These are phyloP conservation scores for Nesogale talazaci DNA, from an alignment of 2,113 vertebrate species.

Conservation along the genomic window DNA sequence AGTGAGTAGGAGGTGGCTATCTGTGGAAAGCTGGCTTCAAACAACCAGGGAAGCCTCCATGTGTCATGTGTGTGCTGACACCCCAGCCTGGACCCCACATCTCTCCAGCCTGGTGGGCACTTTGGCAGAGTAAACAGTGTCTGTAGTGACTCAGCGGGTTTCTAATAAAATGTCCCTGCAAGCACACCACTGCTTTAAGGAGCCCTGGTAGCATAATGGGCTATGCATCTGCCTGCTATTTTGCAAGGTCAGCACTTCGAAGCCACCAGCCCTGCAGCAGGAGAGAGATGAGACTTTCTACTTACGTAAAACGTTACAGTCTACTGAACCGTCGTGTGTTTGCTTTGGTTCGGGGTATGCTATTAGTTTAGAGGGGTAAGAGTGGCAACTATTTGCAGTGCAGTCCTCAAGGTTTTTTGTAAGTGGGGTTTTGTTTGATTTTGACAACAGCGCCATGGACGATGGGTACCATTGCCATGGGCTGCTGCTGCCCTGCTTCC, in stretches of 20 bases:
- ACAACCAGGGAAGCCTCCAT: not conserved
- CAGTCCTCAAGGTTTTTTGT: not conserved
- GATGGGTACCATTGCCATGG: not conserved
- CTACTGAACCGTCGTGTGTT: no score
- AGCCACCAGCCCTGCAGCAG: no score
- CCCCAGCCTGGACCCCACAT: not conserved
- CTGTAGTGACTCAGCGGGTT: not conserved
- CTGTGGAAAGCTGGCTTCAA: slow-evolving; percentile 9
- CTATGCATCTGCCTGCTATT: no score
- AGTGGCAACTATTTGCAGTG: slow-evolving; percentile 9
- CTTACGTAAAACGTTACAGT: no score
- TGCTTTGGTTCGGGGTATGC: no score
- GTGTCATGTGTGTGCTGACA: not conserved
- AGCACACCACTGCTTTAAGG: not conserved
- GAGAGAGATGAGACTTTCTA: no score
- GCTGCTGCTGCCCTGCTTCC: not conserved
- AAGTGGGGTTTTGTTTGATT: not conserved
- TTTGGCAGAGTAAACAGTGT: slow-evolving; percentile 9
- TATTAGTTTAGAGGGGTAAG: not conserved
- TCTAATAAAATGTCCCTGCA: not conserved
- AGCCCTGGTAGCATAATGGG: no score
- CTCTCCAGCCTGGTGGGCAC: not conserved
- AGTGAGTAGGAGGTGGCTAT: not conserved
- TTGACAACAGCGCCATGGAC: not conserved
- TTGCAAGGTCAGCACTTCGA: no score